A percentile compares a stretch with the other conserved stretches of the same genome.
These are phyloP conservation scores for Drosophila nigrodunni DNA, from an alignment of 1,140 invertebrate species.

Conservation along the genomic window DNA sequence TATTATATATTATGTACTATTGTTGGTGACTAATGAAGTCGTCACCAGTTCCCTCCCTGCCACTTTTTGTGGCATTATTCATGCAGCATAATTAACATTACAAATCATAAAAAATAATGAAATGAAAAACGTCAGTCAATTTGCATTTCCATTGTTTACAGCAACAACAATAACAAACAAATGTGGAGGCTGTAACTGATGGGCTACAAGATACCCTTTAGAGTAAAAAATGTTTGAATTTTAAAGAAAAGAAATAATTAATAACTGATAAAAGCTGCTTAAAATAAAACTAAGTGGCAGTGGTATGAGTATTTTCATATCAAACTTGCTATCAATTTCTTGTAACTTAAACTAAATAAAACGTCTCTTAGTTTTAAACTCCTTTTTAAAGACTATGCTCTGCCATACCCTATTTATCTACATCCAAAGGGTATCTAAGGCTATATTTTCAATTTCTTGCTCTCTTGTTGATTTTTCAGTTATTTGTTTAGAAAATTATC, in stretches of 20 bases:
- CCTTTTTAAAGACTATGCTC: neutral
- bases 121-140: conserved; percentile 42
- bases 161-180: conserved; percentile 31
- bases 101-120: conserved; percentile 69
- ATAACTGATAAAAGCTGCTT: neutral
- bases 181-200: neutral
- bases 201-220: neutral
- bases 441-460: conserved; percentile 25
- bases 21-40: conserved; percentile 70
- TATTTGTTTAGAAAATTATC: conserved; percentile 62
- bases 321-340: neutral
- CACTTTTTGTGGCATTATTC: conserved; percentile 32
- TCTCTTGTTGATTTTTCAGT: conserved; percentile 22
- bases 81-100: conserved; percentile 76
- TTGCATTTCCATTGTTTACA: conserved; percentile 68
- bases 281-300: no score
- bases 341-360: no score
- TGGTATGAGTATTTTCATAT: no score
- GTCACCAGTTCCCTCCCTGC: neutral
- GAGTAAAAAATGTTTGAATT: neutral
- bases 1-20: conserved; percentile 42
- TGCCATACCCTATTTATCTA: neutral
- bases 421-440: neutral
- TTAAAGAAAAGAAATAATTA: neutral
- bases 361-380: no score